Conservation (phyloP, 2,113 vertebrate species). For the Nycticorax nycticorax region DNA sequence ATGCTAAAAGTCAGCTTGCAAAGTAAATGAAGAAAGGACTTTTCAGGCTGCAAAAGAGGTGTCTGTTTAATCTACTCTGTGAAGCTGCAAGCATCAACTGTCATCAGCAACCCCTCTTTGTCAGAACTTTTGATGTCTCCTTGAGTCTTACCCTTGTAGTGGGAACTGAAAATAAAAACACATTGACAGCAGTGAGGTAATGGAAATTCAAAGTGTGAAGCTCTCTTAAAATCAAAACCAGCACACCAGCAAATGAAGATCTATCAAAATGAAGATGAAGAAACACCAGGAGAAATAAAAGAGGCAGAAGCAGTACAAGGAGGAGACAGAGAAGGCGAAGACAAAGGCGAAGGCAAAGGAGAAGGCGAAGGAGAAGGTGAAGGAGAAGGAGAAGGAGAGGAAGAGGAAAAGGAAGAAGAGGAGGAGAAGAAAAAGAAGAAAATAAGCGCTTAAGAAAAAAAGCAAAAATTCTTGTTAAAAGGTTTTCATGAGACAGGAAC, state of each 20-base stretch:
- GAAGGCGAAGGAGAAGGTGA: rapidly evolving
- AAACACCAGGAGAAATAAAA: not conserved
- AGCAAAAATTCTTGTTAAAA: not conserved
- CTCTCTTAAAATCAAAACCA: not conserved
- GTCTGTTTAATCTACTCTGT: not conserved
- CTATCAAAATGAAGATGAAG: not conserved
- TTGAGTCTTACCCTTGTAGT: not conserved
- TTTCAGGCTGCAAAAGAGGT: not conserved
- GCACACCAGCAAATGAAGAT: not conserved
- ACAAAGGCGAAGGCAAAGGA: too few relatives aligned
- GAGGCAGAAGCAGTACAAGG: not conserved
- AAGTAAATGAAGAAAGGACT: not conserved
- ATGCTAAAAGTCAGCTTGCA: not conserved
- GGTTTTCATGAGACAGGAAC: not conserved
- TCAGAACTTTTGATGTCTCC: not conserved
- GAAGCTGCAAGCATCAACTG: not conserved
- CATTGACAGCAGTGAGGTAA: not conserved
- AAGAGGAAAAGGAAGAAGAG: too few relatives aligned
- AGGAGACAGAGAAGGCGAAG: not conserved
- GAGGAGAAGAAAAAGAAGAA: not conserved
- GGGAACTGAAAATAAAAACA: not conserved
- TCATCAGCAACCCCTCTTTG: not conserved
- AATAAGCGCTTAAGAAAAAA: not conserved
- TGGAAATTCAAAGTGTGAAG: not conserved
- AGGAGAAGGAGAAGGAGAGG: not conserved